Percentiles rank a stretch among this genome's conserved stretches.
These are phyloP conservation scores for Andrena chrysosceles DNA, from an alignment of 2,888 invertebrate genomes.

Conservation along the genomic window DNA sequence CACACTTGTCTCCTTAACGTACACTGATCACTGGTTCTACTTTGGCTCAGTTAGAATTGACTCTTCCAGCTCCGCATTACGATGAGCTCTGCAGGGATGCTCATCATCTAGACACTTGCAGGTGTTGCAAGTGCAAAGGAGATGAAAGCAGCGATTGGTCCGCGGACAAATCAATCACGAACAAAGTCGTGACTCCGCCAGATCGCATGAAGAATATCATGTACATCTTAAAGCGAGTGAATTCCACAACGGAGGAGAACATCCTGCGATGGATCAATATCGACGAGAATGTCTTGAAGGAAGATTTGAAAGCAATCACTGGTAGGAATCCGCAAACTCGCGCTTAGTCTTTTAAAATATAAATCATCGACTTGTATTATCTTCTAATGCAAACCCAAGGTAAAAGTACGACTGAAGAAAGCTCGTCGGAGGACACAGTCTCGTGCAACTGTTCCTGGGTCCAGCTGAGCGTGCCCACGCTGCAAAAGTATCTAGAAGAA, in stretches of 20 bases:
- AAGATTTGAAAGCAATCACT: slow-evolving; percentile 46
- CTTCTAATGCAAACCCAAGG: slow-evolving; percentile 3
- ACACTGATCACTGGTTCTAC: not conserved
- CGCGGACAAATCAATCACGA: slow-evolving; percentile 8
- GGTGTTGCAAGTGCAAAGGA: slow-evolving; percentile 44
- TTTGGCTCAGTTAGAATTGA: not conserved
- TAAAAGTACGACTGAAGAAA: not conserved
- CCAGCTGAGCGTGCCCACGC: slow-evolving; percentile 26
- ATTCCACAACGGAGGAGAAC: slow-evolving; percentile 31
- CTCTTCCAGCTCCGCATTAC: slow-evolving; percentile 15
- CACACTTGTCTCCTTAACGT: not conserved
- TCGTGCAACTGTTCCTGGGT: slow-evolving; percentile 50
- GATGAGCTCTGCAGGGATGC: slow-evolving; percentile 16
- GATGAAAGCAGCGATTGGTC: slow-evolving; percentile 36
- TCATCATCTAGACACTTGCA: slow-evolving; percentile 32
- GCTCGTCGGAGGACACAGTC: not conserved
- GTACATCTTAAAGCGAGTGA: slow-evolving; percentile 53
- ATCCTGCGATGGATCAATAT: slow-evolving; percentile 61
- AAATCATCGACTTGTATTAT: not conserved
- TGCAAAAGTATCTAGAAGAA: slow-evolving; percentile 37
- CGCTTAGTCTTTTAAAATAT: no score
- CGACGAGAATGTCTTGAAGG: slow-evolving; percentile 45
- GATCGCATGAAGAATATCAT: slow-evolving; percentile 68
- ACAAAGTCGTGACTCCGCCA: slow-evolving; percentile 51
- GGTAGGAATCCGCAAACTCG: slow-evolving; percentile 7